Base-by-base conservation (phyloP, 2,888 invertebrate genomes). In the Cantharis flavilabris region DNA sequence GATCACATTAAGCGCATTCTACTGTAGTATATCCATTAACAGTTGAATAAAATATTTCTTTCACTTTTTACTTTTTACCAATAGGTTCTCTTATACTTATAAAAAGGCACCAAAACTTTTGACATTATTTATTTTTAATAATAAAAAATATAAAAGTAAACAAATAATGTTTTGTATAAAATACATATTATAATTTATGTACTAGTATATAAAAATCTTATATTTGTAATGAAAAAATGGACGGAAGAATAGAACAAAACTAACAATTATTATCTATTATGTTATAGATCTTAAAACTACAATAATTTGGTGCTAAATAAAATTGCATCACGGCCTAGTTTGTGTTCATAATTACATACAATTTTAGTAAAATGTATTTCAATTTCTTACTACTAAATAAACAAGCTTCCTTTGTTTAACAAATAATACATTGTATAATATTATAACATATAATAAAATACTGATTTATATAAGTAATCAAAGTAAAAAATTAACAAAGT, bases 271-370 rank as follows among this genome's bases (percentile, higher is more conserved):
- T 23, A 20, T 23, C 5, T 23, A 67, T 13, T 23, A 23, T 9
- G 23, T 14, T 65, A 20, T 10, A 63, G 18, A 63, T 67, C 14
- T 18, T 16, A 67, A 9, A 65, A 13, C 23, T 26, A 67, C n/a
- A 2, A n/a, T 67, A 67, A 23, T 67, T 67, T 67, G 65, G 65
- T 67, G n/a, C 20, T 67, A 67, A 67, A 67, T 20, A 77, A 69
- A 79, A 80, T 81, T 81, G 82, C 82, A 82, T 79, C 80, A 76
- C 78, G 81, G 80, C 80, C 80, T 82, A 80, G 78, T 67, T 67
- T 26, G 26, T 79, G 76, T 49, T 49, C 49, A 49, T 49, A 49
- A 49, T n/a, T 49, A 49, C 49, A 33, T 33, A 33, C 33, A 49
- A 49, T 49, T 49, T 49, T 0, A 49, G n/a, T 49, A 49, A 49